A percentile compares a stretch with the other conserved stretches of the same genome.
These are phyloP conservation scores for Fundulus diaphanus DNA, from an alignment of 2,797 vertebrate genomes.

Conservation along the genomic window DNA sequence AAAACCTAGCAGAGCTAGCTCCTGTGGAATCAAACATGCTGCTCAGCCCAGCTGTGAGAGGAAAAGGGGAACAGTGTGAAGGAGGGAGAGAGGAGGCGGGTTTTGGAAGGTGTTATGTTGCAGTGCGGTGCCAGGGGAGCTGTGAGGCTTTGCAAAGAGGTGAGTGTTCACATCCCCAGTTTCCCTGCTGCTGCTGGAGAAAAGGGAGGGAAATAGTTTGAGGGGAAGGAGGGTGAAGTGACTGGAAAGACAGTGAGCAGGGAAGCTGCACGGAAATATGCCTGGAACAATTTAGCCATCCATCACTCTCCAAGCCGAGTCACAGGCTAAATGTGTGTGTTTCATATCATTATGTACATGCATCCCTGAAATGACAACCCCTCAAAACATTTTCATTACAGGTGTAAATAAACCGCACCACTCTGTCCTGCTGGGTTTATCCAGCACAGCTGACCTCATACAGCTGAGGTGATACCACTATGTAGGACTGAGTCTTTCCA, in stretches of 20 bases:
- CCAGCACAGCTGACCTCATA: constrained; percentile 18
- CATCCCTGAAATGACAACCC: constrained; percentile 43
- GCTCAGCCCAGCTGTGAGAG: constrained; percentile 62
- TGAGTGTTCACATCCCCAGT: constrained; percentile 64
- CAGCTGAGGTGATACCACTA: constrained; percentile 28
- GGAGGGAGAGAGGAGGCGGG: constrained; percentile 52
- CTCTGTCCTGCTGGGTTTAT: constrained; percentile 35
- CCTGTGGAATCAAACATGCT: constrained; percentile 70
- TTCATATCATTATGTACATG: constrained; percentile 2
- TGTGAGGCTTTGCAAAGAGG: constrained; percentile 77
- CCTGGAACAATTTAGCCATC: constrained; percentile 60
- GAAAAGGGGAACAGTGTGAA: constrained; percentile 49
- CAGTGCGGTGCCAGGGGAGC: constrained; percentile 75
- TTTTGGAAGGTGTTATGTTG: constrained; percentile 78
- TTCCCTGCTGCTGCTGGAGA: constrained; percentile 53
- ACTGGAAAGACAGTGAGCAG: constrained; percentile 63
- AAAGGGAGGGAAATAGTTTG: constrained; percentile 38
- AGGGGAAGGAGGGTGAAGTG: constrained; percentile 47
- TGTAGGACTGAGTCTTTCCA: constrained; percentile 6
- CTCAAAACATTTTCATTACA: constrained; percentile 58
- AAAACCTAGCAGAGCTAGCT: constrained; percentile 58
- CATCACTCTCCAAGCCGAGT: constrained; percentile 52
- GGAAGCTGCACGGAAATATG: constrained; percentile 46
- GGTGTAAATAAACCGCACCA: constrained; percentile 53
- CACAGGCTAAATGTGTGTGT: constrained; percentile 48